Evolutionary conservation across 2,797 vertebrate genomes (phyloP), one percentile per base, ranked within the genome.

Genomic region (Odontamblyopus lacepedii): DNA sequence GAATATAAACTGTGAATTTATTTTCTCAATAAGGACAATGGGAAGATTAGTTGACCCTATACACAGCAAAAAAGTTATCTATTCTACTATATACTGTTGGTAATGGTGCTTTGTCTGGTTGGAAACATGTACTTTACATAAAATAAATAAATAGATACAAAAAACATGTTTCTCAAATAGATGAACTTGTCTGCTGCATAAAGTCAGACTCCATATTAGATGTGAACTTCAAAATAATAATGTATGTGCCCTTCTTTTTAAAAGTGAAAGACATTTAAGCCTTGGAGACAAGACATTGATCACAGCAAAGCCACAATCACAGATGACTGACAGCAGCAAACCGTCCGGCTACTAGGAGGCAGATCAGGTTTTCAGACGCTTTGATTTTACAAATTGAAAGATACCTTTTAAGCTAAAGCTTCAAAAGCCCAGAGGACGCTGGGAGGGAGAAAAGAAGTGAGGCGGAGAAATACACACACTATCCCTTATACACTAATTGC

Each of bases 381-480:
- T 91, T 91, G 89, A 91, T 90, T 89, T 84, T 73, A 83, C 85
- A 90, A 89, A 91, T 89, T 86, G 86, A 90, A 88, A 88, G 85
- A 81, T 81, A 83, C 79, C 87, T 90, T 90, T 88, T 86, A 90
- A 91, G 87, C 86, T 70, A 64, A 57, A 9, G 18, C 85, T 85
- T 89, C 82, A 91, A 90, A 88, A 75, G 71, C 75, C 63, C 71
- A 60, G 75, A 78, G 78, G 79, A 76, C 77, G 70, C 78, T 71
- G 23, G 50, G 83, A 85, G 67, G 72, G 76, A 78, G 76, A 69
- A 78, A 67, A 78, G 72, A 85, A 64, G 8, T 68, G 18, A 67
- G 61, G 50, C 48, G 69, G 44, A 67, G 12, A 38, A 59, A 75
- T 48, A 48, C 64, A 38, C 59, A 60, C 55, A 41, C 72, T 73